Percentiles rank a stretch among this genome's conserved stretches.
Conservation (phyloP, 1,140 invertebrate species). For the Drosophila kurseongensis region DNA sequence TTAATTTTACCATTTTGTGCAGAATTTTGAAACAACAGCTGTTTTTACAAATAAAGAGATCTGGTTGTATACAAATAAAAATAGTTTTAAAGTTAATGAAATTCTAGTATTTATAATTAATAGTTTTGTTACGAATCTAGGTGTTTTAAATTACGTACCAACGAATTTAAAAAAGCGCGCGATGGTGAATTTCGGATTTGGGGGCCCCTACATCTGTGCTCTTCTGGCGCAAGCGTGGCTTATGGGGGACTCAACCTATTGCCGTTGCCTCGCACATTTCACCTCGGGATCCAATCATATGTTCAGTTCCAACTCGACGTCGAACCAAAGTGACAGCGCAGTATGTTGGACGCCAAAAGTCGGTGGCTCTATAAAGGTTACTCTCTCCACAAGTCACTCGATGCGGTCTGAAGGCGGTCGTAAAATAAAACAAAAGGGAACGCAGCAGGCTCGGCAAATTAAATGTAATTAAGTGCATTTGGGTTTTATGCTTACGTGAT, state of each 20-base stretch:
- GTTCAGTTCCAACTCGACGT: conserved; percentile 7
- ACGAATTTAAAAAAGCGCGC: neutral
- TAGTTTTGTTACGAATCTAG: too few species aligned
- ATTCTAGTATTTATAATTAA: too few species aligned
- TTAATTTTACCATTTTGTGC: too few species aligned
- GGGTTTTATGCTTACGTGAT: conserved; percentile 63
- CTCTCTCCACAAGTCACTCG: conserved; percentile 7
- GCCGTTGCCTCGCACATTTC: conserved; percentile 6
- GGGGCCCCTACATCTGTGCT: neutral
- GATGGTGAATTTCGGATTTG: neutral
- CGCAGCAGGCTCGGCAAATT: conserved; percentile 40
- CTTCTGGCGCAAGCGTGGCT: neutral
- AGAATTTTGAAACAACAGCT: too few species aligned
- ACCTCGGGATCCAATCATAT: conserved; percentile 10
- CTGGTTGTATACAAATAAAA: too few species aligned
- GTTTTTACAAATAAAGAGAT: too few species aligned
- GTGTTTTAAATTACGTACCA: neutral
- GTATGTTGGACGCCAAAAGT: neutral
- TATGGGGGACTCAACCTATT: neutral
- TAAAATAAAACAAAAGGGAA: conserved; percentile 49
- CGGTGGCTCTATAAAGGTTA: conserved; percentile 10
- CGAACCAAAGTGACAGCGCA: conserved; percentile 12
- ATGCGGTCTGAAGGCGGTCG: conserved; percentile 17
- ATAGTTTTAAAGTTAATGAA: too few species aligned
- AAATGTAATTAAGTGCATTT: conserved; percentile 72